Evolutionary conservation across 2,113 vertebrate species (phyloP).

Genomic region (Lycaon pictus): DNA sequence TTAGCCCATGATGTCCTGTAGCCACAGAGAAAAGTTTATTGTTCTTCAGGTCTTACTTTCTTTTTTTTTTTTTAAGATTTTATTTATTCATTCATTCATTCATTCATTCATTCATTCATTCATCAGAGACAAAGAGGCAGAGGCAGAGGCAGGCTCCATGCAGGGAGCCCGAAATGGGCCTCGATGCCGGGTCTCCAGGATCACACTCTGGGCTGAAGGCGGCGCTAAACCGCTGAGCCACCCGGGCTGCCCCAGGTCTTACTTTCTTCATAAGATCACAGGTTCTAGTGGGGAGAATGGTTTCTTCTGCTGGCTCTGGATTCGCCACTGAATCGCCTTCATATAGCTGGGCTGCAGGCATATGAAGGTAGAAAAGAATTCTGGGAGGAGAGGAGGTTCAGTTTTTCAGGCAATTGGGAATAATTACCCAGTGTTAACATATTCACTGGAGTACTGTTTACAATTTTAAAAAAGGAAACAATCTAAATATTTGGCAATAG

Average conservation of each 20-base stretch:
- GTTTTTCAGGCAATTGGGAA: neutral
- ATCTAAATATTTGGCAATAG: neutral
- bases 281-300: neutral
- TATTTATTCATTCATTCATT: too few species aligned
- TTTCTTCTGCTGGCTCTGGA: neutral
- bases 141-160: too few species aligned
- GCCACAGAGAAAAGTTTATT: neutral
- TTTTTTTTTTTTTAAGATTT: neutral
- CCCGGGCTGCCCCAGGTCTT: neutral
- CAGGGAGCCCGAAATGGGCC: too few species aligned
- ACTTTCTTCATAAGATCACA: slow-evolving; percentile 40
- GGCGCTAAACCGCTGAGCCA: too few species aligned
- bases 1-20: neutral
- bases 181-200: too few species aligned
- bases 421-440: slow-evolving; percentile 18
- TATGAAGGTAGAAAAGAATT: neutral
- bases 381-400: neutral
- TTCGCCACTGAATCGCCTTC: neutral
- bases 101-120: too few species aligned
- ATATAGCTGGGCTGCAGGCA: neutral
- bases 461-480: neutral
- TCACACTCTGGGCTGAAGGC: too few species aligned
- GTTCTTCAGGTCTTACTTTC: slow-evolving; percentile 20
- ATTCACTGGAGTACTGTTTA: slow-evolving; percentile 42
- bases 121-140: too few species aligned